These are phyloP conservation scores for Amphiprion clarkii DNA, from an alignment of 2,797 vertebrate genomes.

Conservation along the genomic window DNA sequence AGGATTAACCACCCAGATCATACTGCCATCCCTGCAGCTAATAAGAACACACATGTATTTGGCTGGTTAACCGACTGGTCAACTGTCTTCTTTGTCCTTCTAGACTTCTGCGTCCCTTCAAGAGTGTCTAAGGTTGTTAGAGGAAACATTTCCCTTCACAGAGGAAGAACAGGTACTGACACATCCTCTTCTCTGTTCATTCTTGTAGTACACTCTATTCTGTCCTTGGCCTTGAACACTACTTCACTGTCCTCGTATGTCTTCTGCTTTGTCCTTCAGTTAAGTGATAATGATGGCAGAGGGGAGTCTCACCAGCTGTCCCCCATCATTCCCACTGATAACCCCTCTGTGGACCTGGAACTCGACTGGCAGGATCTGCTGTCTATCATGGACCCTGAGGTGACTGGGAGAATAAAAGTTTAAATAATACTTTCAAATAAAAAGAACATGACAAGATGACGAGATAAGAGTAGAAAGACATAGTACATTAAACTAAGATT, in stretches of 20 bases:
- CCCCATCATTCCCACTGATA: conserved; percentile 79
- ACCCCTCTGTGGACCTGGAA: conserved; percentile 89
- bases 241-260: neutral
- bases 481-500: neutral
- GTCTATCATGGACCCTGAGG: conserved; percentile 94
- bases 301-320: conserved; percentile 77
- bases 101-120: conserved; percentile 88
- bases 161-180: conserved; percentile 86
- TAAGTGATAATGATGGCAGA: conserved; percentile 79
- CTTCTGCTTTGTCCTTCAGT: conserved; percentile 73
- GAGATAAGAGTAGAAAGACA: neutral
- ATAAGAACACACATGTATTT: neutral
- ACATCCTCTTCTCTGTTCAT: conserved; percentile 14
- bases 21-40: neutral
- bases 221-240: neutral
- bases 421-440: neutral
- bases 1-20: neutral
- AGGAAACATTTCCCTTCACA: conserved; percentile 87
- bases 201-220: neutral
- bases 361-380: conserved; percentile 96
- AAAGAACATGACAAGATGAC: neutral
- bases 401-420: conserved; percentile 59
- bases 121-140: conserved; percentile 90
- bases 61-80: neutral
- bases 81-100: neutral